Percentiles rank a stretch among this genome's conserved stretches.
Conservation (phyloP, 2,113 vertebrate genomes). For the human region DNA sequence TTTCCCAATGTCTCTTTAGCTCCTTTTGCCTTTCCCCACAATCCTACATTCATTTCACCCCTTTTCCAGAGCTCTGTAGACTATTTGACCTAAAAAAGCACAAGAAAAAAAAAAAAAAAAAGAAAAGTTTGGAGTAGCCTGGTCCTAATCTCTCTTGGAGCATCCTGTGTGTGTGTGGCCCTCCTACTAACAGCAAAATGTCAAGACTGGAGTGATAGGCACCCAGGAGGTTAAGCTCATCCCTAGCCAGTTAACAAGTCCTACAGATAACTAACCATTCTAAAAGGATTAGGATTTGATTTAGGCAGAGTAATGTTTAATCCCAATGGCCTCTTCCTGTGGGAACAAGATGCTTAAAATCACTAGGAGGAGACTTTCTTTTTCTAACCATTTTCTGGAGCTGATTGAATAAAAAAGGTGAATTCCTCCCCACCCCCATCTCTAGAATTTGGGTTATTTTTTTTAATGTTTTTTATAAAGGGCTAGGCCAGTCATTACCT, state of each 20-base stretch:
- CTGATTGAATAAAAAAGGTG: background rate
- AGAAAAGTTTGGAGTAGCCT: background rate
- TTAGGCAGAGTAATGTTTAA: background rate
- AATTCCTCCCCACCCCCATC: background rate
- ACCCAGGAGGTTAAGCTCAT: background rate
- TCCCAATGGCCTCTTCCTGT: background rate
- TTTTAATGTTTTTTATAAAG: background rate
- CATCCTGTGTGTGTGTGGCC: background rate
- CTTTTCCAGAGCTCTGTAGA: constrained; percentile 4
- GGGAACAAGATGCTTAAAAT: constrained; percentile 15
- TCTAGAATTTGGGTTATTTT: background rate
- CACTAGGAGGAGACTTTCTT: background rate
- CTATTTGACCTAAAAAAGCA: background rate
- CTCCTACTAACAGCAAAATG: background rate
- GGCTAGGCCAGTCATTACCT: background rate
- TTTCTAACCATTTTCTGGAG: background rate
- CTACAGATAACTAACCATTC: background rate
- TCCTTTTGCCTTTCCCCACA: background rate
- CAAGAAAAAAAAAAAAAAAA: background rate
- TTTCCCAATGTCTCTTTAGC: background rate
- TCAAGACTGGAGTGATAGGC: background rate
- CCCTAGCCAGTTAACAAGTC: background rate
- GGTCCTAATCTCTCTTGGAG: background rate
- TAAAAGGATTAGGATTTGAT: constrained; percentile 3
- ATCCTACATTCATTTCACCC: background rate